Percentiles rank a stretch among this genome's conserved stretches.
Evolutionary conservation across 1,140 invertebrate genomes (phyloP).

Genomic region (Notospermus geniculatus): DNA sequence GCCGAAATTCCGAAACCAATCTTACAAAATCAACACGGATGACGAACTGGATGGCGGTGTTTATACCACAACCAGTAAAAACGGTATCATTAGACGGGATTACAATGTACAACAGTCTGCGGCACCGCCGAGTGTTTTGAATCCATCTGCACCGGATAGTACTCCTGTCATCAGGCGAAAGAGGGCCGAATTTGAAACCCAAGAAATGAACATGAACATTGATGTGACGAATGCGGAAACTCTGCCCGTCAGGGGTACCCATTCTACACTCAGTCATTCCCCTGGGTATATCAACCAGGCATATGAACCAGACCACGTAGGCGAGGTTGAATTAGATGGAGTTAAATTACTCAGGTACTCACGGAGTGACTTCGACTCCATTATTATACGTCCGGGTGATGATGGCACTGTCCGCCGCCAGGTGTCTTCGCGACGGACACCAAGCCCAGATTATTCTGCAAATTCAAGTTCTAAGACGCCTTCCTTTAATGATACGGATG

Average conservation of each 20-base stretch:
- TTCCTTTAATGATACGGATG: too few species aligned
- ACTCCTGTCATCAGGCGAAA: not conserved
- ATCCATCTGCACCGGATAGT: not conserved
- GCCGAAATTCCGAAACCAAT: not conserved
- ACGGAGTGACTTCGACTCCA: not conserved
- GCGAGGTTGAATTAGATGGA: too few species aligned
- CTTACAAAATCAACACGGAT: not conserved
- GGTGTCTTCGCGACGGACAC: not conserved
- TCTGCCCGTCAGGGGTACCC: not conserved
- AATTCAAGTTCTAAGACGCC: too few species aligned
- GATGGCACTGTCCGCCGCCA: slow-evolving; percentile 5
- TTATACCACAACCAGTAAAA: not conserved
- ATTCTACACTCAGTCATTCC: too few species aligned
- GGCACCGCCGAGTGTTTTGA: not conserved
- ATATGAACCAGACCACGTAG: too few species aligned
- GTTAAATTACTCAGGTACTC: too few species aligned
- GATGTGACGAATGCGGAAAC: not conserved
- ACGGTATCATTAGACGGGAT: not conserved
- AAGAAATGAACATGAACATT: not conserved
- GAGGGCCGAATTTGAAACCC: not conserved
- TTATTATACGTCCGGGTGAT: not conserved
- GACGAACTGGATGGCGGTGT: not conserved
- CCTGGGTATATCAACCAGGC: too few species aligned
- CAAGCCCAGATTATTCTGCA: not conserved
- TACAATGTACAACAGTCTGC: not conserved